phyloP scores from a whole-genome alignment of 2,888 invertebrate genomes.

The Leptopilina syphax region DNA sequence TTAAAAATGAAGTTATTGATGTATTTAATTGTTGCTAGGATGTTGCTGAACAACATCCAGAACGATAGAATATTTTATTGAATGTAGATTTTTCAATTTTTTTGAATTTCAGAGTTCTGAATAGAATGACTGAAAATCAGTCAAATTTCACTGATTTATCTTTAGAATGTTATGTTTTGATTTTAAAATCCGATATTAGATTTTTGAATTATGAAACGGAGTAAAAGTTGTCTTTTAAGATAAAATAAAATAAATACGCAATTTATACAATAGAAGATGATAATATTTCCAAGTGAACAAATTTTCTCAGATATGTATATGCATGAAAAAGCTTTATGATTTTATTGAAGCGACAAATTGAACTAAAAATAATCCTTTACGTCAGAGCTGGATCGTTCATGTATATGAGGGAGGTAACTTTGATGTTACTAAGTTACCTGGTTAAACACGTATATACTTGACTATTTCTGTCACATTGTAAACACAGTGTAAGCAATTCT shows the following conservation, averaged over 20 bases:
- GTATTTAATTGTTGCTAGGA: no score
- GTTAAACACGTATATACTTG: slow-evolving; percentile 13
- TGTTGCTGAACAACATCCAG: no score
- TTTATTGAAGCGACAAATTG: slow-evolving; percentile 73
- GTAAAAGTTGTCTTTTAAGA: background rate
- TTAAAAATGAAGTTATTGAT: no score
- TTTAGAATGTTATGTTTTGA: no score
- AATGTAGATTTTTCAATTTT: no score
- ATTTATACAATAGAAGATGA: slow-evolving; percentile 5
- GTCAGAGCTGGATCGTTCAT: slow-evolving; percentile 68
- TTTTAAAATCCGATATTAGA: no score
- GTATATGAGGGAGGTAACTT: slow-evolving; percentile 63
- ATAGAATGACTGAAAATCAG: no score
- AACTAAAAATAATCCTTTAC: slow-evolving; percentile 75
- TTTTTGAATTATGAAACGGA: no score
- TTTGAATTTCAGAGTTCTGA: no score
- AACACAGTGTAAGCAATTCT: background rate
- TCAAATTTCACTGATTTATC: no score
- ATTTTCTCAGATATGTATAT: slow-evolving; percentile 46
- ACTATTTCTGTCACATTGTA: slow-evolving; percentile 12
- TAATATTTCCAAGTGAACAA: slow-evolving; percentile 10
- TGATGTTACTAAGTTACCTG: slow-evolving; percentile 48
- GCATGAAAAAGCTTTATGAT: slow-evolving; percentile 65
- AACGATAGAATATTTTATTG: no score
- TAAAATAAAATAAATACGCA: background rate